Base-by-base conservation (phyloP, 2,113 vertebrate species). In the Capreolus pygargus region DNA sequence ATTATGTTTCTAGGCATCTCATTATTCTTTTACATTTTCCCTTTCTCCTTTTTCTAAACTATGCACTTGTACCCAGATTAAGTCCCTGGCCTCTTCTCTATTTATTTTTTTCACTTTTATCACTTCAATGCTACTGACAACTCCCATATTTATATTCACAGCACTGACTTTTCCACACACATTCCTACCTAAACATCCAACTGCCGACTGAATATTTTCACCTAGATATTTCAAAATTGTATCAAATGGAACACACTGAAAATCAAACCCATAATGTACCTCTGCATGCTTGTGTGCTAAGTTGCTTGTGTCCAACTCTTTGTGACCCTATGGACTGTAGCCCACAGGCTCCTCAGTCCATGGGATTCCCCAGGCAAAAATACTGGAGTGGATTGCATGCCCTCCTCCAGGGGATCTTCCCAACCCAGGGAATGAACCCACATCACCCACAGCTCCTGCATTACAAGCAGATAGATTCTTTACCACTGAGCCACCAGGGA, bases 181-280 rank as follows among this genome's bases (percentile, higher is more conserved):
- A 70, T 83, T 89, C 13, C 45, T 74, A 79, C 3, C 8, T 43
- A 93, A 61, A 93, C 78, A 88, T 97, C 85, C 47, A 96, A 86
- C 86, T 64, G 23, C 4, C 89, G 84, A 89, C 39, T 67, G 12
- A 81, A 30, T 94, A 92, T 57, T 89, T 70, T 90, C 64, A 96
- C 60, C 19, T 85, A 61, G 17, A 74, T 82, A 89, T 89, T 96
- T 91, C 58, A 95, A 94, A 87, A 79, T 6, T 87, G 7, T 9
- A 96, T 58, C 60, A 95, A 94, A 87, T 39, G 45, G 9, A 97
- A 86, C 39, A 93, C 23, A 90, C 4, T 90, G 79, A 95, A 96
- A 61, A 94, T 2, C 82, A 27, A 96, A 91, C 11, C 88, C 52
- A 70, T 60, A 87, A 79, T 89, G 8, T 19, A 96, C 50, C n/a